Conservation (phyloP, 2,797 vertebrate genomes). For the Clarias fuscus region DNA sequence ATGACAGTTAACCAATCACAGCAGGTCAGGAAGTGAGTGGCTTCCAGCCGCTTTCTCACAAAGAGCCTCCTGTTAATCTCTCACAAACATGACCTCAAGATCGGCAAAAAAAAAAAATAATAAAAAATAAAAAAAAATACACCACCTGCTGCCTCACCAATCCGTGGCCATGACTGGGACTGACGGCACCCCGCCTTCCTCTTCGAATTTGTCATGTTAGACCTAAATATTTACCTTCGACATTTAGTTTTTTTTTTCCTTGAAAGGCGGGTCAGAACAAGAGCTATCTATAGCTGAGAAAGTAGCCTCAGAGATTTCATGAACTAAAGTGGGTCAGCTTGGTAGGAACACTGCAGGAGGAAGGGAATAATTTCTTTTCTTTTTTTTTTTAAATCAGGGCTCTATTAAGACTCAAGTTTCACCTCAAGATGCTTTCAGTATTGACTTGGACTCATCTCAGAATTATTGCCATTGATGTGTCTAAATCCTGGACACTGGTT, state of each 20-base stretch:
- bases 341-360: neutral
- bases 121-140: neutral
- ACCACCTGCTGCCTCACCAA: neutral
- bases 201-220: slow-evolving; percentile 30
- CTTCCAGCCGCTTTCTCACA: slow-evolving; percentile 38
- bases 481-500: neutral
- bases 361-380: no score
- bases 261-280: neutral
- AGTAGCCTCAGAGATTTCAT: neutral
- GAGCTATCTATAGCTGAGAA: neutral
- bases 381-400: neutral
- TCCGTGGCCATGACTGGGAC: slow-evolving; percentile 6
- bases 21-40: neutral
- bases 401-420: neutral
- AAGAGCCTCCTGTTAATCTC: slow-evolving; percentile 40
- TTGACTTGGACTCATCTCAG: neutral
- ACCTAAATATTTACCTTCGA: slow-evolving; percentile 52
- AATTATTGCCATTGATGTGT: neutral
- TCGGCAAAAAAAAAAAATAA: slow-evolving; percentile 4
- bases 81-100: slow-evolving; percentile 21
- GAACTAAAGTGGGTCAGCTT: slow-evolving; percentile 10
- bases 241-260: neutral
- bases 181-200: neutral
- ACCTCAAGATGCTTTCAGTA: neutral
- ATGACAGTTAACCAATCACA: neutral